A percentile compares a stretch with the other conserved stretches of the same genome.
phyloP scores from a whole-genome alignment of 2,888 invertebrate species.

The Mimachlamys varia region DNA sequence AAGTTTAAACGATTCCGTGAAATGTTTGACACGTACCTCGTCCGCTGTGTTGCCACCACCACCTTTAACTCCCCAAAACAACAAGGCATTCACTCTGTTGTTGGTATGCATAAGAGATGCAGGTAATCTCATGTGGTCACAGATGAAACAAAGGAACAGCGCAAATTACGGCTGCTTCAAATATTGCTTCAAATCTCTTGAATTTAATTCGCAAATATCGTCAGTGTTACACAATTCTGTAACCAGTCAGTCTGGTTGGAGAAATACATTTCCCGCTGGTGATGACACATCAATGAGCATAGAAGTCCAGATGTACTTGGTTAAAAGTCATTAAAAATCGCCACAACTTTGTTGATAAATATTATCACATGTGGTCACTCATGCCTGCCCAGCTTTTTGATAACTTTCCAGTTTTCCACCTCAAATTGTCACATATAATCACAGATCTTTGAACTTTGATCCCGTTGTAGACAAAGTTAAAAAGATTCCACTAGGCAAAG shows the following conservation, averaged over 20 bases:
- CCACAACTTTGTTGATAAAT: too few species aligned
- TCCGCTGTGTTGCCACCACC: not conserved
- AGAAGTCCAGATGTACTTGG: too few species aligned
- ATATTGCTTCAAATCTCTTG: too few species aligned
- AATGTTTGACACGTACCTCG: not conserved
- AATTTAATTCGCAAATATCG: not conserved
- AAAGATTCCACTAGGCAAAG: not conserved
- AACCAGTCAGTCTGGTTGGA: not conserved
- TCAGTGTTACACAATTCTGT: not conserved
- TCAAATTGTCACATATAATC: not conserved
- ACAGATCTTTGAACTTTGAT: not conserved
- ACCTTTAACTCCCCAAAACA: constrained; percentile 9
- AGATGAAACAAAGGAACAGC: not conserved
- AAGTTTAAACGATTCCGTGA: too few species aligned
- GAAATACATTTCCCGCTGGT: not conserved
- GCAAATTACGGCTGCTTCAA: not conserved
- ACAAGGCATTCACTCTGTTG: not conserved
- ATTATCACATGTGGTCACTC: not conserved
- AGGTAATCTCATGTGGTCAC: constrained; percentile 21
- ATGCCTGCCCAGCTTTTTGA: too few species aligned
- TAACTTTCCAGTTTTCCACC: not conserved
- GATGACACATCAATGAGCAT: not conserved
- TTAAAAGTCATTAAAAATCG: too few species aligned
- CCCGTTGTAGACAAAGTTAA: not conserved
- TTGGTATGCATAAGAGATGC: not conserved